Conservation (phyloP, 1,140 invertebrate genomes). For the Leptopilina clavipes region DNA sequence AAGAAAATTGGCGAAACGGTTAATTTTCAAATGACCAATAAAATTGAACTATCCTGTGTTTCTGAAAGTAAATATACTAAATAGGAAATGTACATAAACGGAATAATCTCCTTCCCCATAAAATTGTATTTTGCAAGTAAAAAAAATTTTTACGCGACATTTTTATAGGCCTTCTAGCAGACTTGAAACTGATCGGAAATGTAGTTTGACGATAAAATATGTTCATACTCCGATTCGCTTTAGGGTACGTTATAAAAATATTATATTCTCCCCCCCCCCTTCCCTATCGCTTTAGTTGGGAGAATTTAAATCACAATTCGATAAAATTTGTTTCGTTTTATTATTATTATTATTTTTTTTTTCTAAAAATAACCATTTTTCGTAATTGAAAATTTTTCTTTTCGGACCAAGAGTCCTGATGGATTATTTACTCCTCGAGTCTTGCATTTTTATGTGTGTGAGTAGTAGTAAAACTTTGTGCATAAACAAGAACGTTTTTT, state of each 20-base stretch:
- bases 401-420: not conserved
- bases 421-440: slow-evolving; percentile 1
- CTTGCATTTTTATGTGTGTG: not conserved
- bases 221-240: slow-evolving; percentile 12
- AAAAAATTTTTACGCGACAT: slow-evolving; percentile 15
- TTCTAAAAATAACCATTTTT: no score
- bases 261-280: no score
- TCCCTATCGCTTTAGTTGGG: not conserved
- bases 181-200: slow-evolving; percentile 20
- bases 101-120: not conserved
- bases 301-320: slow-evolving; percentile 15
- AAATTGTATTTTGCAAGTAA: not conserved
- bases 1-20: not conserved
- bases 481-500: slow-evolving; percentile 16
- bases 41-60: not conserved
- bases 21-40: not conserved
- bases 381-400: not conserved
- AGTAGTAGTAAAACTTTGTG: slow-evolving; percentile 23
- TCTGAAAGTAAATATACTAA: not conserved
- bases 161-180: slow-evolving; percentile 28
- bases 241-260: slow-evolving; percentile 7
- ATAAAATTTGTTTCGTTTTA: not conserved
- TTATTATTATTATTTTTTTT: no score
- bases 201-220: slow-evolving; percentile 23
- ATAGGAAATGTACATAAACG: not conserved